Evolutionary conservation across 2,888 invertebrate genomes (phyloP).

Genomic region (Clistopyga incitator): DNA sequence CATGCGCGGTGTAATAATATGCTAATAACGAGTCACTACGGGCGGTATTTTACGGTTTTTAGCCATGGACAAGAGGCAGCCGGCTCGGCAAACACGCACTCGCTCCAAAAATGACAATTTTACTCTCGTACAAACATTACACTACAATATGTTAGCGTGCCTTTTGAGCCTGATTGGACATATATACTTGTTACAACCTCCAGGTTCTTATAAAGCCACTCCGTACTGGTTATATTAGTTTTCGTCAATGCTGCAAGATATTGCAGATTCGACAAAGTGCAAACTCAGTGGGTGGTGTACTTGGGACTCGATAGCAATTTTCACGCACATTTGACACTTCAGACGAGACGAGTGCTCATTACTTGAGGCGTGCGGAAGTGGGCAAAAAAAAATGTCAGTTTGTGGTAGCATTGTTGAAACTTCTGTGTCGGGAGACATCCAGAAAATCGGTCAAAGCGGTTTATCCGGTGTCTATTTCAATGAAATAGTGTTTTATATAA

Average conservation of each 20-base stretch:
- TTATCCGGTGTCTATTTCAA: too few relatives aligned
- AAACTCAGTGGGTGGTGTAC: slow-evolving; percentile 17
- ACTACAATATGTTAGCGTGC: background rate
- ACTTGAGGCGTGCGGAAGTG: background rate
- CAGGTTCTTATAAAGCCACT: slow-evolving; percentile 35
- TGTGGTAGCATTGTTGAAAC: background rate
- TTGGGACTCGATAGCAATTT: slow-evolving; percentile 5
- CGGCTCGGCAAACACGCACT: slow-evolving; percentile 13
- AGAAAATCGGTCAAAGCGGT: background rate
- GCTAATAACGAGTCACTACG: slow-evolving; percentile 71
- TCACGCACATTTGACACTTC: slow-evolving; percentile 23
- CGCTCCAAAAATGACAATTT: slow-evolving; percentile 65
- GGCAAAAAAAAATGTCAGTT: background rate
- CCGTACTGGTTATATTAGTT: slow-evolving; percentile 15
- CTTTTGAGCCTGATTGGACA: background rate
- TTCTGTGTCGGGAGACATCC: background rate
- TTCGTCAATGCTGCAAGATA: background rate
- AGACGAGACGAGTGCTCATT: background rate
- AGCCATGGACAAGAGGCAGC: slow-evolving; percentile 32
- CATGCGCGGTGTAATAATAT: slow-evolving; percentile 62
- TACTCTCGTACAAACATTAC: slow-evolving; percentile 26
- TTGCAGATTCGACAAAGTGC: background rate
- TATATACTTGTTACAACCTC: slow-evolving; percentile 27
- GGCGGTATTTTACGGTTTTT: slow-evolving; percentile 70
- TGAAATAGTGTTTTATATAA: too few relatives aligned